phyloP scores from a whole-genome alignment of 2,888 invertebrate genomes.

The Listrodromus nycthemerus region DNA sequence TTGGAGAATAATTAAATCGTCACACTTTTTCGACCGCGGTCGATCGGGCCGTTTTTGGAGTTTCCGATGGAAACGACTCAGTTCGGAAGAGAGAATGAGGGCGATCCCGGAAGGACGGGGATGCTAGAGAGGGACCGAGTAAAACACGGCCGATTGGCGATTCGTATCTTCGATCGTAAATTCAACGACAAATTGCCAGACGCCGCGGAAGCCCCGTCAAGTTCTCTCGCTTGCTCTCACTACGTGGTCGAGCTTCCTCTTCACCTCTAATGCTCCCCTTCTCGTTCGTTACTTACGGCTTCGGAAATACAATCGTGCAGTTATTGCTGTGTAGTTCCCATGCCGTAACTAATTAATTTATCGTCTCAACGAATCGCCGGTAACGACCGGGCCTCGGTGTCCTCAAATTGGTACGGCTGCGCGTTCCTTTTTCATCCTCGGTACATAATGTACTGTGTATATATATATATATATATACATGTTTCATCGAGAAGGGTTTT shows the following conservation, averaged over 20 bases:
- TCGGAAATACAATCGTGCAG: constrained; percentile 63
- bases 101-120: constrained; percentile 32
- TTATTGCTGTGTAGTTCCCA: constrained; percentile 47
- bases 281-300: constrained; percentile 64
- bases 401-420: constrained; percentile 36
- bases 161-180: constrained; percentile 71
- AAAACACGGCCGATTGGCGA: constrained; percentile 68
- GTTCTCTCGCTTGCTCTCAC: constrained; percentile 57
- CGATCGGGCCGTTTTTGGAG: constrained; percentile 17
- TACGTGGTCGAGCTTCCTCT: constrained; percentile 34
- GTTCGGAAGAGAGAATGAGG: constrained; percentile 28
- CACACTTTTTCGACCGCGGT: constrained; percentile 8
- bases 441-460: background rate
- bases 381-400: constrained; percentile 43
- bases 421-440: constrained; percentile 8
- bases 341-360: constrained; percentile 65
- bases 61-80: constrained; percentile 53
- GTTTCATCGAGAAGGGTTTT: background rate
- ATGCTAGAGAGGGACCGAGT: constrained; percentile 36
- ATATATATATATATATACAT: background rate
- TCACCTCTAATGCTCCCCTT: constrained; percentile 57
- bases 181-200: constrained; percentile 68
- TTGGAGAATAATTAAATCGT: constrained; percentile 64
- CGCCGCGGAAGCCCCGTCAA: constrained; percentile 42
- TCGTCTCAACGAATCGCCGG: constrained; percentile 50